Evolutionary conservation across 2,797 vertebrate species (phyloP).

Genomic region (Manis crassicaudata): DNA sequence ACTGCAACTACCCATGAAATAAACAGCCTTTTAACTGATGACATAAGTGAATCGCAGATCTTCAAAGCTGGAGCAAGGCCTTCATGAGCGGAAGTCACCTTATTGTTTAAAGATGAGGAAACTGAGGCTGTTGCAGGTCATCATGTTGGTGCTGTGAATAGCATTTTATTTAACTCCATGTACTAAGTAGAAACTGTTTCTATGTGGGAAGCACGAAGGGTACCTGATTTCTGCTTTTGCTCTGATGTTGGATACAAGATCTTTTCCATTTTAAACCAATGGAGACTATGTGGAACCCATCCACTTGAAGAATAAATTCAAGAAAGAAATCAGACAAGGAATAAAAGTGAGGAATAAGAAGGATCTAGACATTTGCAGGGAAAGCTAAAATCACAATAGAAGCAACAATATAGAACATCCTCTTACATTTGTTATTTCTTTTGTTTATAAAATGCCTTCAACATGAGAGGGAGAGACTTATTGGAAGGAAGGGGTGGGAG

Average conservation of each 20-base stretch:
- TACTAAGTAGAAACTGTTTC: neutral
- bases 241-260: neutral
- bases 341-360: neutral
- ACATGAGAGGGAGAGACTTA: neutral
- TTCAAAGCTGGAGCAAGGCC: neutral
- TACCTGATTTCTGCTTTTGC: neutral
- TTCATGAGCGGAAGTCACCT: neutral
- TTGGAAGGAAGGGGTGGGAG: accelerated
- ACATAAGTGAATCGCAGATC: neutral
- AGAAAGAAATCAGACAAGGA: neutral
- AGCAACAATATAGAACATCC: neutral
- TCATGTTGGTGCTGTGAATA: neutral
- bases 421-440: neutral
- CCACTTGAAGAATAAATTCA: neutral
- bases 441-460: neutral
- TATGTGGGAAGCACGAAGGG: too few species aligned
- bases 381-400: neutral
- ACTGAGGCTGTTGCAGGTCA: neutral
- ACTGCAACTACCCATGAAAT: neutral
- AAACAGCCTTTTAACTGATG: neutral
- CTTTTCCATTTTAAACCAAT: neutral
- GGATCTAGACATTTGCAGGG: neutral
- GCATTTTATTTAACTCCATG: neutral
- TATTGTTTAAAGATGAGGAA: neutral
- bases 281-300: neutral